phyloP scores from a whole-genome alignment of 1,140 invertebrate genomes.

The Macrostomum lignano region DNA sequence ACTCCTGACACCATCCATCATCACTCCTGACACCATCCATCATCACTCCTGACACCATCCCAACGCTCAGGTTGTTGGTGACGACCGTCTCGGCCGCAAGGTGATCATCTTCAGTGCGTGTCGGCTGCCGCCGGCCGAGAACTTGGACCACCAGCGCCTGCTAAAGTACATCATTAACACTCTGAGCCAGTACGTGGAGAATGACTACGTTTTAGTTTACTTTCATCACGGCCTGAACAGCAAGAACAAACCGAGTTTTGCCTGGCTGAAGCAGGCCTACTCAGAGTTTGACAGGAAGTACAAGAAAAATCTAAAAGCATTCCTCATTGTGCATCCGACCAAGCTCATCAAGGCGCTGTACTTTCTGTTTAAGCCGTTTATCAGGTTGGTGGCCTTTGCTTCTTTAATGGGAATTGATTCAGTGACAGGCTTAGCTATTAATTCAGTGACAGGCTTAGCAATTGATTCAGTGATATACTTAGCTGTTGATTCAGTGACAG shows the following conservation, averaged over 20 bases:
- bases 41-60: too few species aligned
- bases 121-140: constrained; percentile 54
- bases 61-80: constrained; percentile 28
- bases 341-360: constrained; percentile 81
- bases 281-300: constrained; percentile 90
- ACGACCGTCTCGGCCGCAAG: constrained; percentile 60
- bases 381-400: too few species aligned
- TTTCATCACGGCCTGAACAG: constrained; percentile 86
- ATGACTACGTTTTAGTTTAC: constrained; percentile 94
- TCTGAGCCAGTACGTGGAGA: constrained; percentile 83
- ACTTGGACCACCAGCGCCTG: constrained; percentile 49
- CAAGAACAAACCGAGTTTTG: constrained; percentile 74
- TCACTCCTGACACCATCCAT: too few species aligned
- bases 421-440: too few species aligned
- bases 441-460: too few species aligned
- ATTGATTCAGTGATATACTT: too few species aligned
- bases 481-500: too few species aligned
- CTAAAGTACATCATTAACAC: constrained; percentile 73
- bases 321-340: constrained; percentile 92
- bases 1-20: too few species aligned
- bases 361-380: constrained; percentile 71
- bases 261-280: constrained; percentile 90
- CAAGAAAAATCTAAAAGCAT: constrained; percentile 90
- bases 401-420: too few species aligned
- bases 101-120: constrained; percentile 79